phyloP scores from a whole-genome alignment of 2,113 vertebrate genomes.

The Cisticola juncidis region DNA sequence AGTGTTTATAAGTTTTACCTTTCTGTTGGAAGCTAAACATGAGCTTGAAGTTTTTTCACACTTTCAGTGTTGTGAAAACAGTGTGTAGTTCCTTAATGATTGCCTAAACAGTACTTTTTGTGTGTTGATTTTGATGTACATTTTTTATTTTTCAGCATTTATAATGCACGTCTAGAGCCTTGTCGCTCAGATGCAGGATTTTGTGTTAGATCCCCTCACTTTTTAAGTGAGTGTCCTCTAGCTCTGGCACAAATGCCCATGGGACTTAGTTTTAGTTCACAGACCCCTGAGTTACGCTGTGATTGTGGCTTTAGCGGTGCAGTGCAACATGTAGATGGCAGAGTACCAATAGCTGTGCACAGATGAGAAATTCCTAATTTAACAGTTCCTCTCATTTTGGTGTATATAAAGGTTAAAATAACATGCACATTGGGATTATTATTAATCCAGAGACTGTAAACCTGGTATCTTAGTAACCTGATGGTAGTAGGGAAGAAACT shows the following conservation, averaged over 20 bases:
- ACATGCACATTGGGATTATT: background rate
- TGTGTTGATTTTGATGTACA: background rate
- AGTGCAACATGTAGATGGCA: background rate
- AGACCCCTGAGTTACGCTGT: background rate
- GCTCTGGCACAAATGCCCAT: fast-evolving
- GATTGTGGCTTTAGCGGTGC: background rate
- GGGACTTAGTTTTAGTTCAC: background rate
- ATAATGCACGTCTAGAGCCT: background rate
- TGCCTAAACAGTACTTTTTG: background rate
- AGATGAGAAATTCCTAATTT: background rate
- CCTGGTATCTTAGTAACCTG: conserved; percentile 18
- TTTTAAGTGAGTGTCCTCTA: background rate
- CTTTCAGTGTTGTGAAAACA: background rate
- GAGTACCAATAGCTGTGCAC: background rate
- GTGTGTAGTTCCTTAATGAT: background rate
- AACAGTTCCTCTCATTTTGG: conserved; percentile 25
- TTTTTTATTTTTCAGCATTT: background rate
- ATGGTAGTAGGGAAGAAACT: conserved; percentile 2
- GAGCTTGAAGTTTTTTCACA: background rate
- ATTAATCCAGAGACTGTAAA: conserved; percentile 47
- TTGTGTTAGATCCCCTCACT: background rate
- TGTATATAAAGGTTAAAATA: conserved; percentile 32
- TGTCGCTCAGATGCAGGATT: background rate
- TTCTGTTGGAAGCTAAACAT: background rate
- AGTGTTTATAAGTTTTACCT: background rate